Conservation (phyloP, 2,113 vertebrate species). For the Pagrus major region DNA sequence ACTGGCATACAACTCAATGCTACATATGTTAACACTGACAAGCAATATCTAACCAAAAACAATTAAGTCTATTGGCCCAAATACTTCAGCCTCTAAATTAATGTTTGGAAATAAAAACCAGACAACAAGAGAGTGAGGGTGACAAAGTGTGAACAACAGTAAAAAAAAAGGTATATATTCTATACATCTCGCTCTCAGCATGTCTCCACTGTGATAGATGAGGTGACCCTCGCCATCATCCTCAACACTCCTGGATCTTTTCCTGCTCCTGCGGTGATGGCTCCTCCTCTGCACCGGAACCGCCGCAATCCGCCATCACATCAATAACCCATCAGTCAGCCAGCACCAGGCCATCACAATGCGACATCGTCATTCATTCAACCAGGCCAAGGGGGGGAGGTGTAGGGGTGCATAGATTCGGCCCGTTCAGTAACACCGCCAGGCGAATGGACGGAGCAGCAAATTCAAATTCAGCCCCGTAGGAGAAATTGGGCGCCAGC, state of each 20-base stretch:
- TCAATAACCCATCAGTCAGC: conserved; percentile 84
- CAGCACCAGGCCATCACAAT: conserved; percentile 91
- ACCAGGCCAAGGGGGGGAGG: conserved; percentile 86
- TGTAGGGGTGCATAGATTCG: conserved; percentile 88
- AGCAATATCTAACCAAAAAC: conserved; percentile 56
- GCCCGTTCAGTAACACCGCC: conserved; percentile 94
- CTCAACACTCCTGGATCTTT: conserved; percentile 96
- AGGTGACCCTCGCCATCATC: conserved; percentile 99
- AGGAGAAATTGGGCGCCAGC: conserved; percentile 93
- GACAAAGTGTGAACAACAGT: conserved; percentile 82
- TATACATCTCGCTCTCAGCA: conserved; percentile 97
- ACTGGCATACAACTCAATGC: conserved; percentile 55
- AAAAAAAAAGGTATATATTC: conserved; percentile 92
- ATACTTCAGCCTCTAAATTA: conserved; percentile 63
- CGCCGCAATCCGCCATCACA: conserved; percentile 88
- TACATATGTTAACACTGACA: conserved; percentile 64
- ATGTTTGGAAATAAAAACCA: conserved; percentile 77
- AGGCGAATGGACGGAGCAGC: conserved; percentile 88
- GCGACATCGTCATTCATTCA: conserved; percentile 90
- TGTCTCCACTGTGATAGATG: conserved; percentile 98
- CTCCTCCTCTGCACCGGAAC: conserved; percentile 90
- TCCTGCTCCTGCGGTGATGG: conserved; percentile 88
- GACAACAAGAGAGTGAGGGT: conserved; percentile 84
- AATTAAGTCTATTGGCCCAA: conserved; percentile 60
- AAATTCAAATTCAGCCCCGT: conserved; percentile 99